Evolutionary conservation across 2,888 invertebrate genomes (phyloP).

Genomic region (Adelphocoris suturalis): DNA sequence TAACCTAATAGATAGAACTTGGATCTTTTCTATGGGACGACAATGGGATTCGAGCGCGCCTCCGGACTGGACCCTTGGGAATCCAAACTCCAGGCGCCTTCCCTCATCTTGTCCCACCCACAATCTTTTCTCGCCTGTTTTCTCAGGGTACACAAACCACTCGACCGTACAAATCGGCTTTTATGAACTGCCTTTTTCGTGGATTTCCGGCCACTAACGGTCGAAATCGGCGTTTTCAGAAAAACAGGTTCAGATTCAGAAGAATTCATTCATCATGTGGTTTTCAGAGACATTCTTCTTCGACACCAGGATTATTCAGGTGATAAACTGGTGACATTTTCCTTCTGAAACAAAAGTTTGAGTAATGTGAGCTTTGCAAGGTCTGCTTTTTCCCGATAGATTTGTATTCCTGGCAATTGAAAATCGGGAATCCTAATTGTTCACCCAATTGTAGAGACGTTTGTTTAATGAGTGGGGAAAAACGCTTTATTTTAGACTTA

Average conservation of each 20-base stretch:
- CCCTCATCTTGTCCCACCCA: conserved; percentile 11
- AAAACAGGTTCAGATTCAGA: not conserved
- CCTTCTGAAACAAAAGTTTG: no score
- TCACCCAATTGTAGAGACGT: no score
- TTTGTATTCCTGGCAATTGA: no score
- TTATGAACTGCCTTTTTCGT: conserved; percentile 20
- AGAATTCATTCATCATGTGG: conserved; percentile 9
- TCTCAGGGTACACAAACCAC: conserved; percentile 41
- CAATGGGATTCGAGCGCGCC: conserved; percentile 7
- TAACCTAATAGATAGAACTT: not conserved
- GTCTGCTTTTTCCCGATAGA: no score
- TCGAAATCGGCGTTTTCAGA: conserved; percentile 37
- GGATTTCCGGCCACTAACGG: conserved; percentile 52
- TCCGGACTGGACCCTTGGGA: conserved; percentile 25
- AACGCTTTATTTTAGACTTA: no score
- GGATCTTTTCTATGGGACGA: conserved; percentile 45
- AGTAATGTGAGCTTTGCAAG: no score
- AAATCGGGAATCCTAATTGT: no score
- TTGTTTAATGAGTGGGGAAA: no score
- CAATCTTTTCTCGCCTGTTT: conserved; percentile 38
- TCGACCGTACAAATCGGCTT: conserved; percentile 51
- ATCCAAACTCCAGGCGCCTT: conserved; percentile 41
- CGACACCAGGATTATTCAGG: not conserved
- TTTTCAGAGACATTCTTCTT: not conserved
- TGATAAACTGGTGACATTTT: not conserved